These are phyloP conservation scores for Heliocidaris tuberculata DNA, from an alignment of 35 echinoderm and acorn worm genomes.

Conservation along the genomic window DNA sequence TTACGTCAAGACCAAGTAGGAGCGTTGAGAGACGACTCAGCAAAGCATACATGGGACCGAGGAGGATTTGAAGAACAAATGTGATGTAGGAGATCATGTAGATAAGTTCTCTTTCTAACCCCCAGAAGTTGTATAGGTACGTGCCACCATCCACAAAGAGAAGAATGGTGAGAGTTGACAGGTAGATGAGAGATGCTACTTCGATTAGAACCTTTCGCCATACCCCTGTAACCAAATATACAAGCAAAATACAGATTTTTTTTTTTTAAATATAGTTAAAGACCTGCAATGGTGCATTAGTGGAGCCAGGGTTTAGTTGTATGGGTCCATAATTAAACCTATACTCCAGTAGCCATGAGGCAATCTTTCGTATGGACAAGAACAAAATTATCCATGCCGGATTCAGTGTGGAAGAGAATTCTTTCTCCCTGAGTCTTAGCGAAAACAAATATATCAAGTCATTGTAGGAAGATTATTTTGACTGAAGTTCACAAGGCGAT, in stretches of 20 bases:
- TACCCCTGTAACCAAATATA: neutral
- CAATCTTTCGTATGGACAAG: no score
- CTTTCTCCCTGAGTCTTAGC: no score
- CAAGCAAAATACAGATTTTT: neutral
- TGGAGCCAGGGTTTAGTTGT: no score
- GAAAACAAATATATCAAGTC: no score
- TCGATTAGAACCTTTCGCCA: neutral
- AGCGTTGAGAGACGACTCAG: neutral
- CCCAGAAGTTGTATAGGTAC: constrained; percentile 8
- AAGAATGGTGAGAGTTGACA: neutral
- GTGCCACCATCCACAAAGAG: neutral
- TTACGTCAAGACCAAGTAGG: neutral
- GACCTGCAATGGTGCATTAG: no score
- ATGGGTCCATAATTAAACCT: no score
- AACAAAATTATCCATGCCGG: no score
- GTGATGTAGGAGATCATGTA: constrained; percentile 18
- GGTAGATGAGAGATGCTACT: neutral
- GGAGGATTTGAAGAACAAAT: neutral
- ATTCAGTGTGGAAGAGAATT: no score
- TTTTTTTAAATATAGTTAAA: no score
- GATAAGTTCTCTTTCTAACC: neutral
- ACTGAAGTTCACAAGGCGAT: no score
- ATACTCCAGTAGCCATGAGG: no score
- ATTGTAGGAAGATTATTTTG: no score
- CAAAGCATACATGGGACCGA: neutral